Percentiles rank a stretch among this genome's conserved stretches.
phyloP scores from a whole-genome alignment of 2,888 invertebrate genomes.

The Agrotis exclamationis region DNA sequence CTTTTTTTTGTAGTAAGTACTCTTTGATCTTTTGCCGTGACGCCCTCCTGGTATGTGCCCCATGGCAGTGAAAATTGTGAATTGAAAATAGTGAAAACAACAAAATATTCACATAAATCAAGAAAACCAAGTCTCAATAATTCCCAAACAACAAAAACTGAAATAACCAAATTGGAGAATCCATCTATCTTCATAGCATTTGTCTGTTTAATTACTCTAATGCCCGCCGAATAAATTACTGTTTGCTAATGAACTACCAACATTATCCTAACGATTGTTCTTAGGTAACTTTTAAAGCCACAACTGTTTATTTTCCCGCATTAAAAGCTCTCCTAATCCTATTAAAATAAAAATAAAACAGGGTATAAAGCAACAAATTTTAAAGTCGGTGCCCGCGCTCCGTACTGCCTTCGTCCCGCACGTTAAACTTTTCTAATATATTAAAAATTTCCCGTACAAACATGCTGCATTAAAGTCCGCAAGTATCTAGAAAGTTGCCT shows the following conservation, averaged over 20 bases:
- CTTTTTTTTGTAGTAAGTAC: too few species aligned
- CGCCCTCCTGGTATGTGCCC: too few species aligned
- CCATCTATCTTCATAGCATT: slow-evolving; percentile 49
- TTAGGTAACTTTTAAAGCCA: slow-evolving; percentile 74
- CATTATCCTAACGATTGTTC: slow-evolving; percentile 79
- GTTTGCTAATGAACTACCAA: slow-evolving; percentile 72
- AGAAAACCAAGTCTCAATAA: background rate
- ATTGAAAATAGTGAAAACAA: too few species aligned
- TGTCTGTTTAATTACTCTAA: slow-evolving; percentile 62
- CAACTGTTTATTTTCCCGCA: slow-evolving; percentile 75
- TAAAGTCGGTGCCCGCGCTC: slow-evolving; percentile 74
- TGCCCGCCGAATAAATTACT: slow-evolving; percentile 65
- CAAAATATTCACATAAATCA: too few species aligned
- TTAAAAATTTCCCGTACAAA: slow-evolving; percentile 80
- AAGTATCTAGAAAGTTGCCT: slow-evolving; percentile 74
- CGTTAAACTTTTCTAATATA: slow-evolving; percentile 83
- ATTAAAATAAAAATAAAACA: slow-evolving; percentile 78
- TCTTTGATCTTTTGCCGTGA: too few species aligned
- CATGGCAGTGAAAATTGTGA: too few species aligned
- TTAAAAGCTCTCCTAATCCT: slow-evolving; percentile 77
- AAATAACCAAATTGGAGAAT: slow-evolving; percentile 31
- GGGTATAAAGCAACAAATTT: slow-evolving; percentile 77
- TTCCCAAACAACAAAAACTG: slow-evolving; percentile 18
- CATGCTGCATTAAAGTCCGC: slow-evolving; percentile 75
- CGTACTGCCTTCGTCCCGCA: slow-evolving; percentile 68